phyloP scores from a whole-genome alignment of 1,140 invertebrate species.

The Drosophila pandora region DNA sequence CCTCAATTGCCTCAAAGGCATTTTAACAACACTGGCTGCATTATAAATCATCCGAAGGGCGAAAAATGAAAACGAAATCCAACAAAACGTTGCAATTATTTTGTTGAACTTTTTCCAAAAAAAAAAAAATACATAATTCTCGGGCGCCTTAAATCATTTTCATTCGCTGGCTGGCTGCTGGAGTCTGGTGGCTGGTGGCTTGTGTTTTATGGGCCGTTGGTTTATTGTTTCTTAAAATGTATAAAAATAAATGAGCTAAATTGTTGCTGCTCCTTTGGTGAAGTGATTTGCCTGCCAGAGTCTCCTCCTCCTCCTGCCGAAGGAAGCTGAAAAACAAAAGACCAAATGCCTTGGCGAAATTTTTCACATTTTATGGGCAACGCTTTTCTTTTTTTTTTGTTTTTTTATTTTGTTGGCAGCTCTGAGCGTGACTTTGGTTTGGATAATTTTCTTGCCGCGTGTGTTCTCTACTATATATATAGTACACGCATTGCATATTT shows the following conservation, averaged over 20 bases:
- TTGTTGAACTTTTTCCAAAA: slow-evolving; percentile 42
- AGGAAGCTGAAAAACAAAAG: slow-evolving; percentile 45
- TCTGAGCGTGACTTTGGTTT: slow-evolving; percentile 60
- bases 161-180: slow-evolving; percentile 30
- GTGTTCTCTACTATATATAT: slow-evolving; percentile 1
- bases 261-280: slow-evolving; percentile 44
- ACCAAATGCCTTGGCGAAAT: slow-evolving; percentile 25
- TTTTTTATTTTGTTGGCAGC: slow-evolving; percentile 4
- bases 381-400: slow-evolving; percentile 1
- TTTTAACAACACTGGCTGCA: slow-evolving; percentile 3
- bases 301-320: slow-evolving; percentile 5
- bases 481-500: slow-evolving; percentile 52
- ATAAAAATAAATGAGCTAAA: slow-evolving; percentile 78
- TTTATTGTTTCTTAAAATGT: slow-evolving; percentile 82
- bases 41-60: slow-evolving; percentile 21
- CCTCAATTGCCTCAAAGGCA: not conserved
- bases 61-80: slow-evolving; percentile 8
- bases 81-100: slow-evolving; percentile 54
- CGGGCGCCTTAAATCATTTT: slow-evolving; percentile 72
- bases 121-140: slow-evolving; percentile 27
- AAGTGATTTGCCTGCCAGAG: slow-evolving; percentile 63
- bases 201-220: slow-evolving; percentile 80
- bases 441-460: slow-evolving; percentile 19
- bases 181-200: slow-evolving; percentile 49
- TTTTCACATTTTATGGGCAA: slow-evolving; percentile 62